Conservation (phyloP, 2,888 invertebrate genomes). For the Lasioglossum figueresi region DNA sequence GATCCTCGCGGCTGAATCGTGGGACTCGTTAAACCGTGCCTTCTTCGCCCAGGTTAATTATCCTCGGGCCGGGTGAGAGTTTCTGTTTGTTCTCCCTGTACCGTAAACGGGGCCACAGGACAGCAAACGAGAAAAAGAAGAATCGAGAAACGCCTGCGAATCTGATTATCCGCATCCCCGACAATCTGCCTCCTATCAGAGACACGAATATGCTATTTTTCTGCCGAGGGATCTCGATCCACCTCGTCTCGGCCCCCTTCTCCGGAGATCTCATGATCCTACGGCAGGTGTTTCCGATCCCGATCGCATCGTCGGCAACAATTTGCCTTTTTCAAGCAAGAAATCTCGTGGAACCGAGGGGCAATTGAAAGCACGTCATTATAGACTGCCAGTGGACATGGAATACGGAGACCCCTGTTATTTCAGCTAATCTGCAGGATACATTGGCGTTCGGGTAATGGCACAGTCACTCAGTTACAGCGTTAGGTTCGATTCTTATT, state of each 20-base stretch:
- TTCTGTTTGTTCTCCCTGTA: constrained; percentile 51
- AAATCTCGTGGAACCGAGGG: background rate
- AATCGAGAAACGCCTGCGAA: constrained; percentile 26
- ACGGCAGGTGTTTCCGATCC: constrained; percentile 18
- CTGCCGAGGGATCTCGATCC: constrained; percentile 18
- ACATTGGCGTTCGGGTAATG: background rate
- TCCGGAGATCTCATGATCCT: background rate
- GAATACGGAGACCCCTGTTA: background rate
- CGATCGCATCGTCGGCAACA: background rate
- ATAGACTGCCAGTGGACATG: background rate
- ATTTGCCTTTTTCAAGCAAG: background rate
- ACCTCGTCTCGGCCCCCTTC: background rate
- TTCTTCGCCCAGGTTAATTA: constrained; percentile 63
- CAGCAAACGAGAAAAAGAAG: background rate
- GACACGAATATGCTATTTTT: constrained; percentile 39
- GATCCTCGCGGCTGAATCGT: constrained; percentile 68
- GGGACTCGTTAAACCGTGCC: constrained; percentile 72
- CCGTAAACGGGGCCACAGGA: background rate
- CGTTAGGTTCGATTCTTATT: background rate
- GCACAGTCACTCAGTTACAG: background rate
- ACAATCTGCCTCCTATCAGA: constrained; percentile 42
- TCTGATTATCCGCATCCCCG: constrained; percentile 41
- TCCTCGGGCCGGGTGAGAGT: constrained; percentile 62
- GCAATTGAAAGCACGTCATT: background rate
- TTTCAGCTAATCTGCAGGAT: background rate